phyloP scores from a whole-genome alignment of 2,797 vertebrate genomes.

The Labeo calbasu region DNA sequence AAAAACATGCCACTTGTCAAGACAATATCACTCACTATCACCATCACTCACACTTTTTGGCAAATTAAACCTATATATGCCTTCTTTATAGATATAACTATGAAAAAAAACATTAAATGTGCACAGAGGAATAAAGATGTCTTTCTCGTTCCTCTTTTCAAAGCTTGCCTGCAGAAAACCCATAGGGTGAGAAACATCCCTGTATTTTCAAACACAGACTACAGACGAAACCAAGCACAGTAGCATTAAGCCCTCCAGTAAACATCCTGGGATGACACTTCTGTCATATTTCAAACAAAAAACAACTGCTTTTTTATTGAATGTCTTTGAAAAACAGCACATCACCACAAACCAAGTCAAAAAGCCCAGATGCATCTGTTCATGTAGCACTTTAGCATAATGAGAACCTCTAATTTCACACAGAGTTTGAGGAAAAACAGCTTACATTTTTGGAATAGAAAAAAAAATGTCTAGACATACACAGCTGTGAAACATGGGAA shows the following conservation, averaged over 20 bases:
- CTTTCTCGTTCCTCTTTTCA: background rate
- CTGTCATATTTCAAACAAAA: constrained; percentile 18
- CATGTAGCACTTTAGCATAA: background rate
- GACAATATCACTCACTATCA: background rate
- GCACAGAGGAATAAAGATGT: background rate
- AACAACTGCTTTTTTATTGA: background rate
- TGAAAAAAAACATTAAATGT: background rate
- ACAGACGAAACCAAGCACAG: constrained; percentile 18
- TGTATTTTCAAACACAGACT: background rate
- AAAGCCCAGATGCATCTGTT: background rate
- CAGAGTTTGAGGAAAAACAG: constrained; percentile 18
- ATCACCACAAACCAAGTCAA: constrained; percentile 3
- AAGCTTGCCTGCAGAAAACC: background rate
- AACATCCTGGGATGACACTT: constrained; percentile 19
- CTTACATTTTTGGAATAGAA: background rate
- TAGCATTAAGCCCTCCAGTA: background rate
- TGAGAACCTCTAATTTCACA: background rate
- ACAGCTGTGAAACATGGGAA: constrained; percentile 6
- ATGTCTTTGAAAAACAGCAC: background rate
- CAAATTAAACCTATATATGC: background rate
- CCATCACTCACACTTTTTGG: background rate
- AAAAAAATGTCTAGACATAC: background rate
- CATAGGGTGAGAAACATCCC: background rate
- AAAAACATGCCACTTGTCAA: background rate
- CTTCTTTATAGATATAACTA: background rate